Conservation (phyloP, 2,113 vertebrate genomes). For the Zosterops borbonicus region DNA sequence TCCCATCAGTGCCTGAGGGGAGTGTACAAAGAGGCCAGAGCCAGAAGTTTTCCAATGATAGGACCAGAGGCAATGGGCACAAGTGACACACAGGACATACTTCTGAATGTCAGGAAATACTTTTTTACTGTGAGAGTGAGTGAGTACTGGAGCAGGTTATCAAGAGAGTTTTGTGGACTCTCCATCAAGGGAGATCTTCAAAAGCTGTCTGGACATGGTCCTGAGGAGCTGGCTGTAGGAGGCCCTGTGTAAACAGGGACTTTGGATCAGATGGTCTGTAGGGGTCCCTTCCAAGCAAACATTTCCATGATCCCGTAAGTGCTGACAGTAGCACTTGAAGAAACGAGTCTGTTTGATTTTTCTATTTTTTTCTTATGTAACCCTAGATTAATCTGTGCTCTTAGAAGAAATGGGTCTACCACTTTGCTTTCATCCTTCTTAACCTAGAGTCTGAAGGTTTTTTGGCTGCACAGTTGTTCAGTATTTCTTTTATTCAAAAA, state of each 20-base stretch:
- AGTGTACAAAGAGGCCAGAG: not conserved
- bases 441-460: fast-evolving
- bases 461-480: not conserved
- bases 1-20: not conserved
- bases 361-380: not conserved
- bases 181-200: not conserved
- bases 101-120: not conserved
- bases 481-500: not conserved
- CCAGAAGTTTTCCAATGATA: not conserved
- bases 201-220: not conserved
- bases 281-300: not conserved
- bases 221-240: not conserved
- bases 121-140: not conserved
- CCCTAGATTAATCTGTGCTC: not conserved
- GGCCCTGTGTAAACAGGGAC: not conserved
- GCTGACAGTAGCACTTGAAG: not conserved
- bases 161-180: not conserved
- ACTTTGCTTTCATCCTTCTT: not conserved
- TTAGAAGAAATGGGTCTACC: not conserved
- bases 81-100: not conserved
- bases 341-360: not conserved
- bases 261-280: not conserved
- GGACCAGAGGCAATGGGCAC: not conserved
- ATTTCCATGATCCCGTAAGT: not conserved
- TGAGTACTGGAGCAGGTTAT: not conserved